Base-by-base conservation (phyloP, 2,113 vertebrate genomes). In the Heterotilapia buettikoferi region DNA sequence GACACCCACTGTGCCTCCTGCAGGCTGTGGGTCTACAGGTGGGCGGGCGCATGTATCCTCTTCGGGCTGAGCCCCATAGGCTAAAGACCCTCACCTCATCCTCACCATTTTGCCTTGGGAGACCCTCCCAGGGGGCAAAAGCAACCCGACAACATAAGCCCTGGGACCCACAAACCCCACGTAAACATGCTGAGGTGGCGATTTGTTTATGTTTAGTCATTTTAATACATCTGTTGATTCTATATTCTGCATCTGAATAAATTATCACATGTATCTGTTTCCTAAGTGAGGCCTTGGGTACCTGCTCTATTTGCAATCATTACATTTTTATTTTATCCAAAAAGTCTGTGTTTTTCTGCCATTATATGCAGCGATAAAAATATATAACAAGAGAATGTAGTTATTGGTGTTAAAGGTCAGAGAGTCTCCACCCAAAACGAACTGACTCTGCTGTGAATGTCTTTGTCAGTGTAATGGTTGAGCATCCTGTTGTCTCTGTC, bases 391-490 rank as follows among this genome's bases (percentile, higher is more conserved):
- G 36, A 45, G 36, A 38, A 68, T 6, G 3, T 16, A 1, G 40
- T 73, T 24, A 1, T 26, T 73, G 13, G 11, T 43, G 12, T 43
- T 1, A 43, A 43, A 43, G 36, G 66, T 71, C 13, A 31, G 13
- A 57, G 24, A 31, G 14, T 9, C 5, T 61, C 26, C 26, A 61
- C 26, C 57, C 57, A 61, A 33, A 61, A 61, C 8, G 3, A 10
- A 3, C 6, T 66, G 21, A 45, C 38, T 73, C 8, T 45, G 66
- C 66, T 71, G 73, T 79, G n/a, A 24, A 24, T 9, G 6, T 73
- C 6, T 68, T 0, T 79, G 45, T 52, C 14, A 3, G 3, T 68
- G n/a, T 24, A 2, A 24, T 0, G 2, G 26, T 16, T 10, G 6
- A 73, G 14, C 21, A 18, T 26, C 13, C 3, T 68, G 40, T 81